A percentile compares a stretch with the other conserved stretches of the same genome.
phyloP scores from a whole-genome alignment of 1,140 invertebrate species.

The Sinonovacula constricta region DNA sequence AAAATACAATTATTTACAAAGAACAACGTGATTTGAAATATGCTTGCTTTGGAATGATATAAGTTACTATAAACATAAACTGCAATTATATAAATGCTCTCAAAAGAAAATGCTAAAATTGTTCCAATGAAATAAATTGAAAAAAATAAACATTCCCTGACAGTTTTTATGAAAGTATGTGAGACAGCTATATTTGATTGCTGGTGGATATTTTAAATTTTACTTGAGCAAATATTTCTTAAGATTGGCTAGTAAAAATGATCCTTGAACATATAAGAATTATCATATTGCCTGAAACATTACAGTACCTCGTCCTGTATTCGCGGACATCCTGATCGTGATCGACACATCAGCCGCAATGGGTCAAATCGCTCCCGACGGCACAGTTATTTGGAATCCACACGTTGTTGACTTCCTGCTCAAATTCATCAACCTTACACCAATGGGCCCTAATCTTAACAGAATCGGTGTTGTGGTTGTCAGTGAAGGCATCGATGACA shows the following conservation, averaged over 20 bases:
- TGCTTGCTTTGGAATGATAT: not conserved
- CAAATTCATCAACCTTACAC: slow-evolving; percentile 29
- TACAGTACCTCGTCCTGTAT: not conserved
- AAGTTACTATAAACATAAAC: not conserved
- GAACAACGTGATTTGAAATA: not conserved
- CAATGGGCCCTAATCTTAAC: slow-evolving; percentile 32
- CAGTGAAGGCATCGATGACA: slow-evolving; percentile 43
- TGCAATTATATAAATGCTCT: not conserved
- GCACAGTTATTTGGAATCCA: slow-evolving; percentile 46
- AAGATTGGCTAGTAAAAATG: not conserved
- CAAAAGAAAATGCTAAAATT: not conserved
- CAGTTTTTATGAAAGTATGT: not conserved
- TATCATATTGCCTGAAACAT: not conserved
- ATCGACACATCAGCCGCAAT: slow-evolving; percentile 38
- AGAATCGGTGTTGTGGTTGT: slow-evolving; percentile 40
- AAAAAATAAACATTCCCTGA: not conserved
- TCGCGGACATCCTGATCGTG: slow-evolving; percentile 44
- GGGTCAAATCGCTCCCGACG: slow-evolving; percentile 23
- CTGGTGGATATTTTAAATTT: not conserved
- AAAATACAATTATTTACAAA: not conserved
- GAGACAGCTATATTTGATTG: not conserved
- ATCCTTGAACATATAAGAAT: not conserved
- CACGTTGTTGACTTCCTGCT: slow-evolving; percentile 32
- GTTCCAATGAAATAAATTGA: not conserved
- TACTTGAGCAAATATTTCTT: not conserved